Conservation (phyloP, 2,888 invertebrate genomes). For the Lagria hirta region DNA sequence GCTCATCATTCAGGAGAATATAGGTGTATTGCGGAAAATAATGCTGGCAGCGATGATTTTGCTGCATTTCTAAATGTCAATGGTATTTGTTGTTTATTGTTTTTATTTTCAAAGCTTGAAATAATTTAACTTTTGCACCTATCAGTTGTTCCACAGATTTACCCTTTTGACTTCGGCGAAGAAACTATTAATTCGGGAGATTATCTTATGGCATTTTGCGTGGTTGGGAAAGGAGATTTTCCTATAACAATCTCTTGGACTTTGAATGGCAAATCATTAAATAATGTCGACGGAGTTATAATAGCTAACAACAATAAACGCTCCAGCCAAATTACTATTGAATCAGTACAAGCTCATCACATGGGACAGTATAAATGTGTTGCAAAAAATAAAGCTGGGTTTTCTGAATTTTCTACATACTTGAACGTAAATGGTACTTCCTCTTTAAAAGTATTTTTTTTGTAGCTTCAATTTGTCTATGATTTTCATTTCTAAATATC, state of each 20-base stretch:
- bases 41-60: constrained; percentile 63
- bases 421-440: constrained; percentile 71
- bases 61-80: constrained; percentile 67
- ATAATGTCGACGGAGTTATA: constrained; percentile 59
- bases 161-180: constrained; percentile 75
- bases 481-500: background rate
- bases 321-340: constrained; percentile 65
- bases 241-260: constrained; percentile 77
- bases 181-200: constrained; percentile 59
- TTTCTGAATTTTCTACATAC: constrained; percentile 64
- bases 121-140: constrained; percentile 11
- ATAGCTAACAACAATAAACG: constrained; percentile 62
- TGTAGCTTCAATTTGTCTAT: constrained; percentile 20
- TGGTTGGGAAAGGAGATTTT: constrained; percentile 74
- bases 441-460: background rate
- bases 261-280: constrained; percentile 56
- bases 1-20: constrained; percentile 64
- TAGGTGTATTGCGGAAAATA: constrained; percentile 64
- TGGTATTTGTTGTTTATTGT: constrained; percentile 55
- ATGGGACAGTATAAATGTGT: constrained; percentile 65
- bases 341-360: constrained; percentile 62
- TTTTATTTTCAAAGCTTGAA: constrained; percentile 5
- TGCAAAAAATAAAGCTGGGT: constrained; percentile 67
- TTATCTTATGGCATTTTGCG: constrained; percentile 56
- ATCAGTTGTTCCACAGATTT: constrained; percentile 76